Conservation (phyloP, 2,888 invertebrate species). For the Leptinotarsa rubiginosa region DNA sequence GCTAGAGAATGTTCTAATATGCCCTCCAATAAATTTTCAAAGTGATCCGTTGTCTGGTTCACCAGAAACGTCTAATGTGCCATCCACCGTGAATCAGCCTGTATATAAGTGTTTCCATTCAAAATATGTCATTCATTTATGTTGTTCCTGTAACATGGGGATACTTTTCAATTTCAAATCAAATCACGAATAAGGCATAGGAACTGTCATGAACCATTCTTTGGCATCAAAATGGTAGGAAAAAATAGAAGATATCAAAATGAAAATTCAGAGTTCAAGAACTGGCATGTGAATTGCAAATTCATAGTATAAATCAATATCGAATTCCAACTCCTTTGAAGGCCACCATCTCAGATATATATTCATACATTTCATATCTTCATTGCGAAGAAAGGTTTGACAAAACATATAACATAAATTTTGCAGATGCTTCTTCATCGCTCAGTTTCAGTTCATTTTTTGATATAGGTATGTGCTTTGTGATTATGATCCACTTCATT, state of each 20-base stretch:
- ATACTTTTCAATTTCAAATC: slow-evolving; percentile 16
- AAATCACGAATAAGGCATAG: slow-evolving; percentile 18
- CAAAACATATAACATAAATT: slow-evolving; percentile 24
- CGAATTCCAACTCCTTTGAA: neutral
- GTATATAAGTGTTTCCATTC: too few relatives aligned
- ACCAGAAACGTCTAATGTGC: too few relatives aligned
- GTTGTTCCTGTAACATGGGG: neutral
- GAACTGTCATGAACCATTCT: slow-evolving; percentile 18
- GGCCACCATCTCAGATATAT: slow-evolving; percentile 28
- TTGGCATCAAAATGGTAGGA: neutral
- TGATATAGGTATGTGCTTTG: neutral
- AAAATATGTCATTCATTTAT: too few relatives aligned
- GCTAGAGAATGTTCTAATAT: too few relatives aligned
- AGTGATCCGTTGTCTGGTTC: too few relatives aligned
- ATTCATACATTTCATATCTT: slow-evolving; percentile 26
- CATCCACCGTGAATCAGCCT: too few relatives aligned
- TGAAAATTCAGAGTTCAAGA: neutral
- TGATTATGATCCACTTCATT: neutral
- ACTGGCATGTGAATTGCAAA: neutral
- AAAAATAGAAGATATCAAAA: neutral
- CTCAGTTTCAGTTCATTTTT: neutral
- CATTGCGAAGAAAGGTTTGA: slow-evolving; percentile 31
- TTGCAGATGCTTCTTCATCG: slow-evolving; percentile 29
- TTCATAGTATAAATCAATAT: neutral
- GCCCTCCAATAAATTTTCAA: too few relatives aligned